Evolutionary conservation across 2,888 invertebrate species (phyloP).

Genomic region (Anoplius nigerrimus): DNA sequence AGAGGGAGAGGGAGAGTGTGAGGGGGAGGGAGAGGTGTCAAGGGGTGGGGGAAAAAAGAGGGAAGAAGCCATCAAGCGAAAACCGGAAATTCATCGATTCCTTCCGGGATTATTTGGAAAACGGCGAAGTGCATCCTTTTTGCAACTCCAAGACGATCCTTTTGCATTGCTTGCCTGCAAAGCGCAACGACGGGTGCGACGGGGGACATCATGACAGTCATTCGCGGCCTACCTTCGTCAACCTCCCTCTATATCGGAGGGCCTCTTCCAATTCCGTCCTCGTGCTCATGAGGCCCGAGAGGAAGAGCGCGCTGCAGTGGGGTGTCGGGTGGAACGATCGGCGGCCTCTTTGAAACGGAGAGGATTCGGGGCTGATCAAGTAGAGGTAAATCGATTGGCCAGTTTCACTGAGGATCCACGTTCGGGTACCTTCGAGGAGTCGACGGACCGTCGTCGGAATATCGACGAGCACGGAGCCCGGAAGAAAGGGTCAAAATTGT

Average conservation of each 20-base stretch:
- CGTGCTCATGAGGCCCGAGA: conserved; percentile 26
- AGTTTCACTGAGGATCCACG: no score
- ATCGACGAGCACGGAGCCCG: no score
- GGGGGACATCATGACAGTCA: neutral
- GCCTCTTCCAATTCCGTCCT: neutral
- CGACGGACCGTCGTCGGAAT: no score
- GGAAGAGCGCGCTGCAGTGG: conserved; percentile 35
- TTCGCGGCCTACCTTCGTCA: no score
- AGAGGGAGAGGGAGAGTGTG: conserved; percentile 15
- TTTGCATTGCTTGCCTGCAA: neutral
- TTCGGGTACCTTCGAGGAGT: conserved; percentile 41
- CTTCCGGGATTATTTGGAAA: no score
- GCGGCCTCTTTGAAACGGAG: no score
- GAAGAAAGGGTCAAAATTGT: no score
- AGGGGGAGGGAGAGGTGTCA: conserved; percentile 12
- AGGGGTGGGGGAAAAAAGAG: conserved; percentile 1
- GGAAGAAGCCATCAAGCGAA: conserved; percentile 15
- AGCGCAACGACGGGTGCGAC: conserved; percentile 18
- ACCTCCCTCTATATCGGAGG: no score
- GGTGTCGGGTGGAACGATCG: conserved; percentile 32
- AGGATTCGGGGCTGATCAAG: conserved; percentile 4
- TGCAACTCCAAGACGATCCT: no score
- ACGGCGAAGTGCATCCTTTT: no score
- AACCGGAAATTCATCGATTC: neutral
- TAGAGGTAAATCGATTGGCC: conserved; percentile 32